A percentile compares a stretch with the other conserved stretches of the same genome.
Conservation (phyloP, 2,113 vertebrate genomes). For the Heptranchias perlo region DNA sequence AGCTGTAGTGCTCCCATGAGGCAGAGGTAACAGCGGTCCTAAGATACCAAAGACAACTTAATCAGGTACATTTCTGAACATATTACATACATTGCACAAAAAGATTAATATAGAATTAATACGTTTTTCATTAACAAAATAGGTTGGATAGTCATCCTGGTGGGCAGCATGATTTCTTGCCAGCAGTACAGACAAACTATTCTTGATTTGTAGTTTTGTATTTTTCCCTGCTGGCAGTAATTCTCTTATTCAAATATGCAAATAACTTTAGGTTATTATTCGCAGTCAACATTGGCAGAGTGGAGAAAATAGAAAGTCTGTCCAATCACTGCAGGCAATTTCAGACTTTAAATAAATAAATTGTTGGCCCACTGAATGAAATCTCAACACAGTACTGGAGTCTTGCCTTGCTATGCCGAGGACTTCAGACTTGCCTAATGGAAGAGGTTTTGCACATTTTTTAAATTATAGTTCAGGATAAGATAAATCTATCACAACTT, state of each 20-base stretch:
- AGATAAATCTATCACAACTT: neutral
- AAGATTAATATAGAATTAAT: neutral
- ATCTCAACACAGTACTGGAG: neutral
- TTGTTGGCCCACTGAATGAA: neutral
- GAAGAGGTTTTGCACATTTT: neutral
- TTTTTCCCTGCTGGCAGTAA: neutral
- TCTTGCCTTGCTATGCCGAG: neutral
- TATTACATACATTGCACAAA: neutral
- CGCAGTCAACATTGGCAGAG: neutral
- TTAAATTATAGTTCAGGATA: neutral
- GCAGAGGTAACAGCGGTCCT: slow-evolving; percentile 80
- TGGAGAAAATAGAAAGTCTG: neutral
- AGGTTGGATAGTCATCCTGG: neutral
- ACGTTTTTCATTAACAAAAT: neutral
- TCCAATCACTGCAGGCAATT: neutral
- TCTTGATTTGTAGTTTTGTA: neutral
- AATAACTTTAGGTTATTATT: neutral
- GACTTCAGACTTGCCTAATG: neutral
- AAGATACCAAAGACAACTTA: neutral
- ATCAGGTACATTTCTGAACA: neutral
- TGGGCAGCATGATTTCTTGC: neutral
- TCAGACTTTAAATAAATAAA: neutral
- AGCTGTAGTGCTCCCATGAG: slow-evolving; percentile 82
- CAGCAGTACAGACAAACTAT: neutral
- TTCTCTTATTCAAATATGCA: neutral